A percentile compares a stretch with the other conserved stretches of the same genome.
Conservation (phyloP, 2,888 invertebrate genomes). For the Piscicola geometra region DNA sequence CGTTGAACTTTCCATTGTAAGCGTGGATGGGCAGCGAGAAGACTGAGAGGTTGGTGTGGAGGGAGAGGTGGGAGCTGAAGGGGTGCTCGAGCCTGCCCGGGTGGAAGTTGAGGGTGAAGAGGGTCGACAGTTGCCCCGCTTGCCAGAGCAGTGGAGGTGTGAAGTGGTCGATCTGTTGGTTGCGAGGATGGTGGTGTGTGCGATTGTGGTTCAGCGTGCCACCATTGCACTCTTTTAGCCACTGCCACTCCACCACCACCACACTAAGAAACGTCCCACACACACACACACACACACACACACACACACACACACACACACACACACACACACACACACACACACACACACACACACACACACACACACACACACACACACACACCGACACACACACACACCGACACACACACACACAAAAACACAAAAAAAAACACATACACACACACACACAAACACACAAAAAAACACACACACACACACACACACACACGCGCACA, state of each 20-base stretch:
- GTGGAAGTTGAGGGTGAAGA: constrained; percentile 58
- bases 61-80: constrained; percentile 63
- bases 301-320: too few species aligned
- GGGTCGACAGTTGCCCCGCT: constrained; percentile 61
- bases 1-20: constrained; percentile 68
- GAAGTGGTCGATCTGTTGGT: constrained; percentile 58
- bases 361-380: too few species aligned
- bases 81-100: constrained; percentile 59
- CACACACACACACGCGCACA: constrained; percentile 56
- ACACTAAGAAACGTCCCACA: too few species aligned
- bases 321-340: too few species aligned
- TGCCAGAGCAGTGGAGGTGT: constrained; percentile 61
- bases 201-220: too few species aligned
- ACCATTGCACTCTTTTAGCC: too few species aligned
- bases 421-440: background rate
- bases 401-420: background rate
- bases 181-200: background rate
- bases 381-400: too few species aligned
- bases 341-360: too few species aligned
- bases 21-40: constrained; percentile 68
- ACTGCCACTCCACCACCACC: too few species aligned
- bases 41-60: constrained; percentile 71
- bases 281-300: background rate
- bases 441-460: background rate
- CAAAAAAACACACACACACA: background rate